Evolutionary conservation across 2,888 invertebrate genomes (phyloP), one percentile per base, ranked within the genome.

Genomic region (Agrilus cyanescens): DNA sequence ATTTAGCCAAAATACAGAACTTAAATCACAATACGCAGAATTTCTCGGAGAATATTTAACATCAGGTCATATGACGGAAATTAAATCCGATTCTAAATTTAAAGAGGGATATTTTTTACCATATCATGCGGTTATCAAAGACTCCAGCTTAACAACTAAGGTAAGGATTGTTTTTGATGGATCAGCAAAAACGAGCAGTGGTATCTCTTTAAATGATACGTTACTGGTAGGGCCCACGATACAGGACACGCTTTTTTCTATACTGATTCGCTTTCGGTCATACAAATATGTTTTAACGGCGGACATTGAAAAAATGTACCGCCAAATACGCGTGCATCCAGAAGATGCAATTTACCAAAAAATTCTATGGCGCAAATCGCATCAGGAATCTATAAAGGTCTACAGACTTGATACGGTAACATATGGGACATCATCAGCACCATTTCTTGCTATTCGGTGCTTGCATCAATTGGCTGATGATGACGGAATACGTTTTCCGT

Each of bases 91-190:
- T 10, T 25, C 25, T 25, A 25, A 25, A 8, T 4, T 10, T 25
- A 2, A 8, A 25, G 25, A 25, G 4, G 25, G 25, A 8, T 25
- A 25, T 10, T 25, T 25, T 10, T 25, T 25, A 25, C 25, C 25
- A 10, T 25, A 64, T 48, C 61, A 60, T 37, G 54, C 57, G 0
- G 58, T 64, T 1, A 41, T 59, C 1, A 53, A 56, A n/a, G 42
- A 54, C 2, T 41, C 36, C 1, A 41, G 41, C 15, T 40, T 4
- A 55, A 58, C 57, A 1, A 57, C 57, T 1, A 56, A 56, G 30
- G 16, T 55, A 2, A 37, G 58, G 5, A 57, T 59, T 0, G 58
- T 60, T 0, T 57, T 57, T 45, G 53, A 58, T 32, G 57, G 54
- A 1, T 56, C 57, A 1, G 49, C 50, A 4, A 45, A 44, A 15